These are phyloP conservation scores for Alsophila aescularia DNA, from an alignment of 2,888 invertebrate genomes.

Conservation along the genomic window DNA sequence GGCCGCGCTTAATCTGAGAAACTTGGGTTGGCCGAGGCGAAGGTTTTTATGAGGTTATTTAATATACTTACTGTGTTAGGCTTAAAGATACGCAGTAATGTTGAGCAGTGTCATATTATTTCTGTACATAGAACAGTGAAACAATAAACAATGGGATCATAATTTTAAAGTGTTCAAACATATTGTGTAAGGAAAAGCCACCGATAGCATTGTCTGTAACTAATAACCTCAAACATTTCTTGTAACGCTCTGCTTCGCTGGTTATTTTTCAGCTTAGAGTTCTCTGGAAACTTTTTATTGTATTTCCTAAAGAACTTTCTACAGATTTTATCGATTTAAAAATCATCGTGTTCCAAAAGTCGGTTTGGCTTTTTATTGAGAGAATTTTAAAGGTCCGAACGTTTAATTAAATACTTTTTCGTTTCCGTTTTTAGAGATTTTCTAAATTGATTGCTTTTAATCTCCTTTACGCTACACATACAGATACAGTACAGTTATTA, in stretches of 20 bases:
- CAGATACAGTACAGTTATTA: conserved; percentile 1
- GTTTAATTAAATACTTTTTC: conserved; percentile 30
- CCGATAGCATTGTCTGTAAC: too few relatives aligned
- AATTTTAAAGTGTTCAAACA: too few relatives aligned
- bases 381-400: neutral
- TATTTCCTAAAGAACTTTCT: neutral
- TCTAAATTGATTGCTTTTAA: conserved; percentile 11
- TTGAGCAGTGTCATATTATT: too few relatives aligned
- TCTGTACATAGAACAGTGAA: too few relatives aligned
- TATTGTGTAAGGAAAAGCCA: too few relatives aligned
- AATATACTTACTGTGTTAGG: conserved; percentile 6
- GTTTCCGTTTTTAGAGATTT: conserved; percentile 3
- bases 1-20: conserved; percentile 49
- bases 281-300: neutral
- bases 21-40: conserved; percentile 35
- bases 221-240: too few relatives aligned
- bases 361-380: conserved; percentile 2
- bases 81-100: neutral
- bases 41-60: conserved; percentile 17
- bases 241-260: too few relatives aligned
- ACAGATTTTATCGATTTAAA: neutral
- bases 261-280: neutral
- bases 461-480: neutral
- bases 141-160: too few relatives aligned
- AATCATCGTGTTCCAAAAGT: neutral